Conservation (phyloP, 2,113 vertebrate genomes). For the Ammospiza caudacuta region DNA sequence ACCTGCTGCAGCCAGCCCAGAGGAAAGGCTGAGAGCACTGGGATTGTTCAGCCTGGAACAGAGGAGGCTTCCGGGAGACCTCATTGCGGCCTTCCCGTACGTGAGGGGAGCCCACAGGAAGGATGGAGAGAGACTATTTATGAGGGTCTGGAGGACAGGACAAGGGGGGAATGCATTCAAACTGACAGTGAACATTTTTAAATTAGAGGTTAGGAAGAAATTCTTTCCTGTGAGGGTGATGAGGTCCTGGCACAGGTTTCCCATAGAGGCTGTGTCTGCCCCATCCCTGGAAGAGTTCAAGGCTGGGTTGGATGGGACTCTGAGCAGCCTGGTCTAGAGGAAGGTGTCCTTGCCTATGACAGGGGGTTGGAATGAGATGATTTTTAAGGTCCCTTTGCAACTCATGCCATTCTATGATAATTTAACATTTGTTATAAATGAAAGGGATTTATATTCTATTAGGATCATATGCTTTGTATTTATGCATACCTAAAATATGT, state of each 20-base stretch:
- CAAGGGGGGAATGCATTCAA: fast-evolving
- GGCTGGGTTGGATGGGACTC: neutral
- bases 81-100: fast-evolving
- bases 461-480: neutral
- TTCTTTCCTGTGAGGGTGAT: fast-evolving
- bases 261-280: fast-evolving
- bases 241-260: fast-evolving
- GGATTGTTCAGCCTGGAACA: fast-evolving
- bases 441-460: neutral
- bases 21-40: too few species aligned
- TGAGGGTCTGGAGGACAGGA: neutral
- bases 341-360: neutral
- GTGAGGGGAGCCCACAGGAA: neutral
- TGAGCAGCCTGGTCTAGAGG: neutral
- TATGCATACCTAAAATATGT: neutral
- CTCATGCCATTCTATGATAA: neutral
- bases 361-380: fast-evolving
- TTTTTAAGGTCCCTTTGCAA: neutral
- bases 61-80: fast-evolving
- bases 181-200: neutral
- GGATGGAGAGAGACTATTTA: neutral
- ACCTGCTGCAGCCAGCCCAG: too few species aligned
- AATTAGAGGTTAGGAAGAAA: neutral
- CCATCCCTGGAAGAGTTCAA: fast-evolving
- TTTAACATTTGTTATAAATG: neutral